Base-by-base conservation (phyloP, 2,797 vertebrate species). In the Epinephelus awoara region DNA sequence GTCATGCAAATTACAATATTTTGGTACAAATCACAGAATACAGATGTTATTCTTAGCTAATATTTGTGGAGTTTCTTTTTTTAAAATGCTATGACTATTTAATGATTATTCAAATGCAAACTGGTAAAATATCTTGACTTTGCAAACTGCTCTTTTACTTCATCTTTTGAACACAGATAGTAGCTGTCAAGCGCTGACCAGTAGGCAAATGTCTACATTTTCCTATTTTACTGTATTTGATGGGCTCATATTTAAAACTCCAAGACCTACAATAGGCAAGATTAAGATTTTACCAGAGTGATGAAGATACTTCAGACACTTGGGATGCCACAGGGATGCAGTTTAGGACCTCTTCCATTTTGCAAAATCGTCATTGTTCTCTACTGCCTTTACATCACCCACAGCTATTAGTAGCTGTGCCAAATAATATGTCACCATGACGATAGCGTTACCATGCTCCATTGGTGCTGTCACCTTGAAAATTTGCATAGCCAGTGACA, bases 381-480 rank as follows among this genome's bases (percentile, higher is more conserved):
- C 94, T 17, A 82, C 70, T 29, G 89, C 91, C 29, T 75, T 92
- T 15, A 96, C 40, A 15, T 96, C 95, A 0, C 96, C 95, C n/a
- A 96, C 77, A 0, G 96, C 85, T 0, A 98, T 96, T 10, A 97
- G 90, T 15, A 95, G 27, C 92, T 98, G 97, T 1, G 96, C 96
- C 0, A 94, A 64, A 56, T 97, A 98, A 81, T 98, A 98, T 2
- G 96, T 96, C 17, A 73, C 82, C 97, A 98, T 98, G 76, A 96
- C 80, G 29, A 95, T 1, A 6, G 74, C 7, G 2, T 79, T 84
- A 4, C 91, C 85, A 0, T 94, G 57, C 56, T 89, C 51, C 17
- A 87, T 38, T 0, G 86, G 73, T 18, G 95, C 29, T 0, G 79
- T 46, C 6, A 79, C 88, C 23, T 93, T 92, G 56, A 98, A 98